Evolutionary conservation across 2,888 invertebrate genomes (phyloP), one percentile per base, ranked within the genome.

Genomic region (Hecatera dysodea): DNA sequence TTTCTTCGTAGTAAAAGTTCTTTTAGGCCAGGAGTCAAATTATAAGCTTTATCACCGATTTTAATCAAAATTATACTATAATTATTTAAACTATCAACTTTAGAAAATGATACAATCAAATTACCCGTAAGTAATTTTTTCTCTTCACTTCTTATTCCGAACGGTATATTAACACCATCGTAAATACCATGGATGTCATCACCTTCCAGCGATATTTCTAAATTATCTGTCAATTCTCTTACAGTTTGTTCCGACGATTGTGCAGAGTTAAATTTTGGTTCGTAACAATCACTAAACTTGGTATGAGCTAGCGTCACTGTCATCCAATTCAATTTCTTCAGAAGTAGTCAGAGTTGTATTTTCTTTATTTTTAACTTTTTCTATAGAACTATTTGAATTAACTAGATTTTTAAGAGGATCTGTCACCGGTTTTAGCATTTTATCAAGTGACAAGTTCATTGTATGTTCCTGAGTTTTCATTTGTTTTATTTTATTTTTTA

Each of bases 171-270:
- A 5, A 57, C 6, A 11, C 1, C 42, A 19, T 59, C 42, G 44
- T n/a, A 44, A 24, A 57, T 59, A 59, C 12, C 42, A 19, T 1
- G 11, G 8, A 56, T 36, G 27, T 56, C 22, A 22, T 8, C n/a
- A 17, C 46, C 60, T n/a, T 61, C 48, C 27, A 61, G 17, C 6
- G 48, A 61, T 0, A 36, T 61, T 33, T 61, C 61, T 33, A 61
- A 61, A 33, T 61, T 4, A 7, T 48, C 61, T 5, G 1, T 1
- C 1, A 4, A 19, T 36, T 12, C 8, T 0, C 0, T 62, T 62
- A 15, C 5, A 36, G 22, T 33, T 33, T 33, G 33, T 6, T 33
- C 33, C 33, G 33, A 33, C 0, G 15, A n/a, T 44, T n/a, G 29
- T 0, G 15, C 0, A 46, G 60, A n/a, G 11, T 46, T 44, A 0